Evolutionary conservation across 2,113 vertebrate genomes (phyloP).

Genomic region (Seriola quinqueradiata): DNA sequence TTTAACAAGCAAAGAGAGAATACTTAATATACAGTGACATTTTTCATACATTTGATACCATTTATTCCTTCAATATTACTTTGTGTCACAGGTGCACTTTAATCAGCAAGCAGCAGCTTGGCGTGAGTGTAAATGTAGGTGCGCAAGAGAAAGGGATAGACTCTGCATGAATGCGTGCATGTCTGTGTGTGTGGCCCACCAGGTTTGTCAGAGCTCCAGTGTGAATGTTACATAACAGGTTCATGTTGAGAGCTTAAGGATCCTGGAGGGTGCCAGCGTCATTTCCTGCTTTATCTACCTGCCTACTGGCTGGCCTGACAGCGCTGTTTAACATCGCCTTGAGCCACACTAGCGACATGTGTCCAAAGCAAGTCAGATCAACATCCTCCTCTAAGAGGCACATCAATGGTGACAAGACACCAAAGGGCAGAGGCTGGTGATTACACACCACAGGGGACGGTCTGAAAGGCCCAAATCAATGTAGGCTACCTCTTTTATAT

Average conservation of each 20-base stretch:
- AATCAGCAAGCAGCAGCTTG: conserved; percentile 1
- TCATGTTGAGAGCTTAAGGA: conserved; percentile 74
- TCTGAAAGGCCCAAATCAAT: conserved; percentile 52
- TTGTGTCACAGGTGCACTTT: conserved; percentile 27
- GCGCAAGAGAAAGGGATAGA: conserved; percentile 37
- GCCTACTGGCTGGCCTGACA: conserved; percentile 43
- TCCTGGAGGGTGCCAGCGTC: conserved; percentile 64
- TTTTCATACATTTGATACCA: background rate
- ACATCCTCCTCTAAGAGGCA: conserved; percentile 61
- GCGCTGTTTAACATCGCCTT: conserved; percentile 56
- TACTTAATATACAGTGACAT: background rate
- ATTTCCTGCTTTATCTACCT: conserved; percentile 76
- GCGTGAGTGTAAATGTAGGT: conserved; percentile 27
- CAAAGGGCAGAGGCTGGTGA: conserved; percentile 31
- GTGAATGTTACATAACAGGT: conserved; percentile 70
- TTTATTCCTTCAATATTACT: conserved; percentile 1
- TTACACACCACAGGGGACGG: conserved; percentile 43
- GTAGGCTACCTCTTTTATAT: conserved; percentile 11
- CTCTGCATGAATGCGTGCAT: conserved; percentile 37
- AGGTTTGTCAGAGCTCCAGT: conserved; percentile 47
- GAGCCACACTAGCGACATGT: conserved; percentile 63
- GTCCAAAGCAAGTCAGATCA: conserved; percentile 64
- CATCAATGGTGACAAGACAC: conserved; percentile 58
- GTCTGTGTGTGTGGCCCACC: conserved; percentile 44
- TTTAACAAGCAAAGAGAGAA: background rate